Conservation (phyloP, 92 coral and sea anemone species). For the Siderastrea siderea region DNA sequence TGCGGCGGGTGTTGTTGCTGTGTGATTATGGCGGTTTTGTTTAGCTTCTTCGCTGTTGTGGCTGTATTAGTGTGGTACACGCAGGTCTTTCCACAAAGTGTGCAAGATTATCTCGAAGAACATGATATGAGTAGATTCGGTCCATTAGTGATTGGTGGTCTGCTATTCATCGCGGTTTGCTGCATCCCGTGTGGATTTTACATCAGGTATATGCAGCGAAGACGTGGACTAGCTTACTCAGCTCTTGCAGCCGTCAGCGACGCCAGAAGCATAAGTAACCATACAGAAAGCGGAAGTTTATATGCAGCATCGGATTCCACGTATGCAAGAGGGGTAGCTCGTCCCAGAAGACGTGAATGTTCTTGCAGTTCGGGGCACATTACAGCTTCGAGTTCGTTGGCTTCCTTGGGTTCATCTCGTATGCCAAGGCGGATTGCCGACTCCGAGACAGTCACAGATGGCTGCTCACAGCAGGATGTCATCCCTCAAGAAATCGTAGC, state of each 20-base stretch:
- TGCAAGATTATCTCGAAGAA: neutral
- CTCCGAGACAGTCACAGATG: neutral
- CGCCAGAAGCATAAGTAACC: neutral
- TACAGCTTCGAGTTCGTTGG: neutral
- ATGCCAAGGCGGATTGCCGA: neutral
- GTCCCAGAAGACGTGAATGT: neutral
- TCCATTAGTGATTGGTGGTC: slow-evolving; percentile 27
- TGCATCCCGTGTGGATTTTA: slow-evolving; percentile 9
- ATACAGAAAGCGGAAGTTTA: neutral
- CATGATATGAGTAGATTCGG: slow-evolving; percentile 56
- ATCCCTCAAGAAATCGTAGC: neutral
- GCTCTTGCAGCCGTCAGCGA: neutral
- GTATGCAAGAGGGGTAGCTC: neutral
- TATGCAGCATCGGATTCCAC: neutral
- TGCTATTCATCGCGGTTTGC: slow-evolving; percentile 13
- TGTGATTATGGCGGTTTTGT: neutral
- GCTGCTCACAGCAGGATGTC: neutral
- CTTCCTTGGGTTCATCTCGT: neutral
- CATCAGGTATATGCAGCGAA: neutral
- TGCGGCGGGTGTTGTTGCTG: slow-evolving; percentile 10
- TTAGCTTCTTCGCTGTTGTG: neutral
- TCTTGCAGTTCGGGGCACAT: slow-evolving; percentile 27
- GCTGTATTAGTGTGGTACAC: neutral
- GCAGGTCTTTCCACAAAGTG: slow-evolving; percentile 4
- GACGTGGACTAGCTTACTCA: neutral